phyloP scores from a whole-genome alignment of 1,140 invertebrate species.

The Trachelipus rathkii region DNA sequence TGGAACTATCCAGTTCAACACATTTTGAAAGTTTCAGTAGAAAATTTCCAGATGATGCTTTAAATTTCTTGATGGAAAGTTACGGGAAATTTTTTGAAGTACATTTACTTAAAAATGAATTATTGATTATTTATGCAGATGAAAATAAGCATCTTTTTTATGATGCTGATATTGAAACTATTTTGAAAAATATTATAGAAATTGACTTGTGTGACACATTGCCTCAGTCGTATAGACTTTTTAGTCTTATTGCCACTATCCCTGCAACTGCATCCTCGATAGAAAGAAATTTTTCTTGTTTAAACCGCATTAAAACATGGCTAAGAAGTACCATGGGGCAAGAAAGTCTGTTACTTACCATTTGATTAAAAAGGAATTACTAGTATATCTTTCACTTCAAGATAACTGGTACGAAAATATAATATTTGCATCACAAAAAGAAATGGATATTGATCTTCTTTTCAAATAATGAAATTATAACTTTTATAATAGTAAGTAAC shows the following conservation, averaged over 20 bases:
- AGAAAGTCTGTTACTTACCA: neutral
- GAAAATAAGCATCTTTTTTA: neutral
- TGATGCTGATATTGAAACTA: neutral
- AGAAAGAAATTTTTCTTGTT: neutral
- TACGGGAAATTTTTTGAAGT: neutral
- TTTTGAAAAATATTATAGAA: neutral
- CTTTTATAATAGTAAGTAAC: too few relatives aligned
- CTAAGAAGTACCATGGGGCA: neutral
- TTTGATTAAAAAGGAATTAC: neutral
- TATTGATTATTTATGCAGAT: neutral
- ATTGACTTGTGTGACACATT: neutral
- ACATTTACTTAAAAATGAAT: neutral
- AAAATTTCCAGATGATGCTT: neutral
- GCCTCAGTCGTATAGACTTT: neutral
- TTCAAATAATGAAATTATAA: neutral
- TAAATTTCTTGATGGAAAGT: neutral
- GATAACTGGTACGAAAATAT: constrained; percentile 1
- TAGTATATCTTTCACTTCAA: neutral
- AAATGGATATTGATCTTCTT: neutral
- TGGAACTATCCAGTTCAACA: neutral
- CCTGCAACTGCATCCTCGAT: neutral
- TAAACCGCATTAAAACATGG: neutral
- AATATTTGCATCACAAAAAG: neutral
- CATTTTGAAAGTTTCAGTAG: neutral
- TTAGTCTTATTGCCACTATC: neutral